Evolutionary conservation across 1,140 invertebrate species (phyloP).

Genomic region (Plutomurus gul): DNA sequence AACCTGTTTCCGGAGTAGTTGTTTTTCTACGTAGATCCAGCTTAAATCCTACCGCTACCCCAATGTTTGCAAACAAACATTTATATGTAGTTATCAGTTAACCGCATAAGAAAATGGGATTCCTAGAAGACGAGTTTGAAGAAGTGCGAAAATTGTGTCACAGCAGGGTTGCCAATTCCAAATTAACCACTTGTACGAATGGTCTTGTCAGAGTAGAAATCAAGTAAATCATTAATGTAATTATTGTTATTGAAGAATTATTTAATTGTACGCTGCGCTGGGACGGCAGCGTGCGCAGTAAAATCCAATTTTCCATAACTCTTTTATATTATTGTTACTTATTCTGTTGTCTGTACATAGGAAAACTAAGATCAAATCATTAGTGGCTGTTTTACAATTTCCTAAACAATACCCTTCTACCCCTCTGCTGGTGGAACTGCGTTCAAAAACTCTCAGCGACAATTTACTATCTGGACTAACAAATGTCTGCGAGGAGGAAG

Average conservation of each 20-base stretch:
- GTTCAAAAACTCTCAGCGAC: constrained; percentile 70
- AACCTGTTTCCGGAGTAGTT: too few species aligned
- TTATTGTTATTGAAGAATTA: neutral
- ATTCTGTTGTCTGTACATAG: constrained; percentile 56
- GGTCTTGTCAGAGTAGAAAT: constrained; percentile 71
- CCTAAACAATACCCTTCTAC: constrained; percentile 65
- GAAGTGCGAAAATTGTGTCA: constrained; percentile 69
- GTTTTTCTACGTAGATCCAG: too few species aligned
- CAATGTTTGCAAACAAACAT: too few species aligned
- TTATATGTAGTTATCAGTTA: too few species aligned
- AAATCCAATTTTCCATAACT: too few species aligned
- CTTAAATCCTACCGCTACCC: too few species aligned
- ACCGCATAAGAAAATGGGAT: constrained; percentile 60
- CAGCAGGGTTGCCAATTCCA: constrained; percentile 65
- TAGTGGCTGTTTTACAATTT: constrained; percentile 71
- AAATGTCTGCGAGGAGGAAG: constrained; percentile 69
- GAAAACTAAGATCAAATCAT: constrained; percentile 65
- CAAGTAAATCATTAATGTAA: constrained; percentile 59
- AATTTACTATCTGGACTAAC: constrained; percentile 68
- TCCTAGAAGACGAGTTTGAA: constrained; percentile 67
- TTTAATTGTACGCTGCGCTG: too few species aligned
- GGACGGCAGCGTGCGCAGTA: too few species aligned
- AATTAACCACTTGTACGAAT: constrained; percentile 69
- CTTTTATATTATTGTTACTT: constrained; percentile 18
- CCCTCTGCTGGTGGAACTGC: constrained; percentile 70